phyloP scores from a whole-genome alignment of 1,140 invertebrate species.

The Mya arenaria region DNA sequence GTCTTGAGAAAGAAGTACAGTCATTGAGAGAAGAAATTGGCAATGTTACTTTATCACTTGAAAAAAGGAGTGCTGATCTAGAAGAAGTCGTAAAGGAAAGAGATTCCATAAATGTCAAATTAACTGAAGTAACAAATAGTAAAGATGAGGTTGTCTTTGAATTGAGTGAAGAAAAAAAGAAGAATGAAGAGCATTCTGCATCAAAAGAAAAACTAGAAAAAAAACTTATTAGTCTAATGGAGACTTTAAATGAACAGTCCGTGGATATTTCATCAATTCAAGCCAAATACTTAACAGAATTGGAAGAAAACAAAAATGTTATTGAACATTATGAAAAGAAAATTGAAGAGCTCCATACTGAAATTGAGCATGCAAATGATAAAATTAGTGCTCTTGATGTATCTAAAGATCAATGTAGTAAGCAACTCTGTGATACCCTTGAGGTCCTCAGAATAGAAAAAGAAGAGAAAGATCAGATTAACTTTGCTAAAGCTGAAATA shows the following conservation, averaged over 20 bases:
- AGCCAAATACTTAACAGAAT: not conserved
- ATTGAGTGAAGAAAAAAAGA: not conserved
- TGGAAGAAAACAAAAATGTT: conserved; percentile 28
- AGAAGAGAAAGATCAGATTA: not conserved
- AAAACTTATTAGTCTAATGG: not conserved
- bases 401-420: not conserved
- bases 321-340: not conserved
- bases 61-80: not conserved
- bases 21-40: not conserved
- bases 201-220: not conserved
- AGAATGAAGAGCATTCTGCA: not conserved
- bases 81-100: conserved; percentile 7
- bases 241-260: not conserved
- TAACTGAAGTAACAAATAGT: not conserved
- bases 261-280: not conserved
- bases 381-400: not conserved
- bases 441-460: not conserved
- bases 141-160: not conserved
- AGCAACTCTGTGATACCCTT: not conserved
- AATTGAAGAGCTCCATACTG: not conserved
- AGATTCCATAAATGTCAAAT: not conserved
- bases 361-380: not conserved
- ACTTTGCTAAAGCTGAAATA: not conserved
- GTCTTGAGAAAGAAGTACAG: not conserved
- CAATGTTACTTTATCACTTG: not conserved